These are phyloP conservation scores for Cotesia typhae DNA, from an alignment of 1,140 invertebrate species.

Conservation along the genomic window DNA sequence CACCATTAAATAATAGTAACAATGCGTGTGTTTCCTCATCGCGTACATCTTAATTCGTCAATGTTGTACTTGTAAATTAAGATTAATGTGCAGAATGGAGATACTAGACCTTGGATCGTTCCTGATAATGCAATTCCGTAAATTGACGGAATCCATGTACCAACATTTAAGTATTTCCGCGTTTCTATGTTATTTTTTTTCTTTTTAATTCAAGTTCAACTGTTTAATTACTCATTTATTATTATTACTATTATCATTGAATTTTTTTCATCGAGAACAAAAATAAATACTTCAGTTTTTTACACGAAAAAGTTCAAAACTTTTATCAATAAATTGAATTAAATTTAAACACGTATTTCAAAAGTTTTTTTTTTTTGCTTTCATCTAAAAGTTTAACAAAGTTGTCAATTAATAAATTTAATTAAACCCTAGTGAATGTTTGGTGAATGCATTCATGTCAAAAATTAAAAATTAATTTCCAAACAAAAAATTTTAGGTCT, in stretches of 20 bases:
- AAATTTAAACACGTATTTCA: too few species aligned
- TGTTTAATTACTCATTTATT: background rate
- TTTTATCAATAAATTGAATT: too few species aligned
- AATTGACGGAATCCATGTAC: conserved; percentile 9
- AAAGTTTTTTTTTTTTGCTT: too few species aligned
- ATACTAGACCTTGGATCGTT: conserved; percentile 28
- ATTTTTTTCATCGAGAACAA: background rate
- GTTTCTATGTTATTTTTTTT: background rate
- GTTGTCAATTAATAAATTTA: too few species aligned
- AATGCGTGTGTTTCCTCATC: conserved; percentile 16
- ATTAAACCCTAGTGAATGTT: too few species aligned
- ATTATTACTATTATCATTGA: background rate
- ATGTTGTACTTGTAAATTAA: conserved; percentile 26
- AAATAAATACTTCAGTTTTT: background rate
- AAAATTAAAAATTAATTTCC: too few species aligned
- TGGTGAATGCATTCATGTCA: too few species aligned
- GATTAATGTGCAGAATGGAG: conserved; percentile 14
- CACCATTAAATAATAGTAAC: conserved; percentile 21
- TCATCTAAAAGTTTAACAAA: too few species aligned
- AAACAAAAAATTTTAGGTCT: too few species aligned
- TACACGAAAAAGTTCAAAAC: background rate
- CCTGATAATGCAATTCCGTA: conserved; percentile 21
- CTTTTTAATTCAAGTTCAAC: background rate
- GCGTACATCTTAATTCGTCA: conserved; percentile 24
- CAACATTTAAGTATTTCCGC: conserved; percentile 15